phyloP scores from a whole-genome alignment of 2,888 invertebrate genomes.

The Poecilobothrus nobilitatus region DNA sequence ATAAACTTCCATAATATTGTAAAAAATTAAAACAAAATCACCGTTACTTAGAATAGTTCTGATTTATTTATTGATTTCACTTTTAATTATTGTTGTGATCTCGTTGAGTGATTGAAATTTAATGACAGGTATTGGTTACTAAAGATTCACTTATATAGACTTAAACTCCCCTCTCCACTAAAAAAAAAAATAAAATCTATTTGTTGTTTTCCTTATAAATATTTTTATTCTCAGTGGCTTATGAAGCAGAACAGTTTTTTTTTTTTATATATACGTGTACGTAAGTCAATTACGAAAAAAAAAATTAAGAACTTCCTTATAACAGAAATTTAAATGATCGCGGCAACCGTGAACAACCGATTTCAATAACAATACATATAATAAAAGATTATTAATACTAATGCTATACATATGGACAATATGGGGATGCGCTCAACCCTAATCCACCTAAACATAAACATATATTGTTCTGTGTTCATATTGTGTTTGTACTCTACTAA shows the following conservation, averaged over 20 bases:
- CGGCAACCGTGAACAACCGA: too few species aligned
- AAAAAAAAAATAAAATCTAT: not conserved
- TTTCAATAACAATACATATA: too few species aligned
- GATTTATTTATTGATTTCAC: constrained; percentile 23
- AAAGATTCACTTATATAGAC: not conserved
- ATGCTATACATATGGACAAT: too few species aligned
- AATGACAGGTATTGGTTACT: constrained; percentile 38
- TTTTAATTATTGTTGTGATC: constrained; percentile 22
- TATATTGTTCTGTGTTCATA: too few species aligned
- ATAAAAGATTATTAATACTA: too few species aligned
- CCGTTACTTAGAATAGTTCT: too few species aligned
- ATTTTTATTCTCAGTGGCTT: not conserved
- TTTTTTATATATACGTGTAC: not conserved
- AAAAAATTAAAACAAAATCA: not conserved
- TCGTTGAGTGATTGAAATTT: constrained; percentile 35
- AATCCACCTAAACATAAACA: too few species aligned
- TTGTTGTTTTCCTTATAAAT: not conserved
- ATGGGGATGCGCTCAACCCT: too few species aligned
- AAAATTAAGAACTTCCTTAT: too few species aligned
- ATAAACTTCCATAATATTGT: constrained; percentile 60
- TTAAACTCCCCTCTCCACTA: not conserved
- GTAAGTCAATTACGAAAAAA: too few species aligned
- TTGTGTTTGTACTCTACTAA: too few species aligned
- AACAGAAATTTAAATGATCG: too few species aligned
- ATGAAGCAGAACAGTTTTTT: not conserved